A percentile compares a stretch with the other conserved stretches of the same genome.
These are phyloP conservation scores for Bombus sylvicola DNA, from an alignment of 1,140 invertebrate species.

Conservation along the genomic window DNA sequence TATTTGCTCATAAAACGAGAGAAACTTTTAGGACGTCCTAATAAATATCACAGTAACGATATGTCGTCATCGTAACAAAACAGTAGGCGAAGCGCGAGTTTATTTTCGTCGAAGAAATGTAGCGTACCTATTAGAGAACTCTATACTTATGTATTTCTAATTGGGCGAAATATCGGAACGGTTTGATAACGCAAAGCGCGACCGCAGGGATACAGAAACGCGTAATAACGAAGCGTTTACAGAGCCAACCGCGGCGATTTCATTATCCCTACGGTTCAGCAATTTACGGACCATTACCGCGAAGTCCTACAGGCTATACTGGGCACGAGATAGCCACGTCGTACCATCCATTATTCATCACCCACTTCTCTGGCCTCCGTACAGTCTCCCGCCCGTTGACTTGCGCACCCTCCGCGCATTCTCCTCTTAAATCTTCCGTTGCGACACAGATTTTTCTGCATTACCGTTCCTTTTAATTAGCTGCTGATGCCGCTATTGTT, in stretches of 20 bases:
- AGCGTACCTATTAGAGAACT: neutral
- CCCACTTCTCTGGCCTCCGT: conserved; percentile 68
- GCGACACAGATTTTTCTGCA: conserved; percentile 50
- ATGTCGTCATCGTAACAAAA: neutral
- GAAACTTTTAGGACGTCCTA: too few relatives aligned
- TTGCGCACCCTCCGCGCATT: conserved; percentile 33
- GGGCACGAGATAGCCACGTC: conserved; percentile 71
- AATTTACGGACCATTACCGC: conserved; percentile 79
- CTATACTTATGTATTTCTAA: neutral
- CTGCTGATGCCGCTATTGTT: conserved; percentile 19
- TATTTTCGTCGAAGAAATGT: neutral
- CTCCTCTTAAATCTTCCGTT: conserved; percentile 54
- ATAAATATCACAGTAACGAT: neutral
- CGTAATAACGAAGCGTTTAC: conserved; percentile 76
- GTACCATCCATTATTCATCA: conserved; percentile 81
- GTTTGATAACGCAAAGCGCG: conserved; percentile 54
- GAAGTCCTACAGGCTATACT: conserved; percentile 75
- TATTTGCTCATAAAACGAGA: too few relatives aligned
- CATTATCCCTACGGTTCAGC: conserved; percentile 76
- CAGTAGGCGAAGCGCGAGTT: neutral
- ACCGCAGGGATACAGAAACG: conserved; percentile 69
- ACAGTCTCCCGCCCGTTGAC: conserved; percentile 56
- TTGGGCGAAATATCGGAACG: neutral
- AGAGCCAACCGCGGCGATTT: conserved; percentile 71
- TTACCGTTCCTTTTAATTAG: conserved; percentile 56